Evolutionary conservation across 92 coral and sea anemone species (phyloP).

Genomic region (Zoanthus gigantus): DNA sequence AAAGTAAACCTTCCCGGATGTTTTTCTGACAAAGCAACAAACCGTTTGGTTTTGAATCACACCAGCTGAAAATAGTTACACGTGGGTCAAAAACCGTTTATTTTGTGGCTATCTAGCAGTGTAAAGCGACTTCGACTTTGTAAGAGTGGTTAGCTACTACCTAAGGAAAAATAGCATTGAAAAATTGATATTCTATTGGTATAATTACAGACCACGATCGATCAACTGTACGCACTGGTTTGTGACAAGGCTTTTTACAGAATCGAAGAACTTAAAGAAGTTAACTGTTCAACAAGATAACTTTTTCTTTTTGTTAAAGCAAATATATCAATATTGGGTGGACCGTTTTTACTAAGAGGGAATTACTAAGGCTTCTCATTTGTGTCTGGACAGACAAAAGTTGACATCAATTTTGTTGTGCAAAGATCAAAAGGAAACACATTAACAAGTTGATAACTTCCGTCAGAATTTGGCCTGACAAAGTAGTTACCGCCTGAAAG

Average conservation of each 20-base stretch:
- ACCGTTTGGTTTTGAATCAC: constrained; percentile 63
- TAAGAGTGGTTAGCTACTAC: not conserved
- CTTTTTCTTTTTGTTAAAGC: not conserved
- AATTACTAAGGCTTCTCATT: not conserved
- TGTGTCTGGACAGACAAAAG: constrained; percentile 24
- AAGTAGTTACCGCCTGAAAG: not conserved
- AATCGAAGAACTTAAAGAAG: not conserved
- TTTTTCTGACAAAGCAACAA: constrained; percentile 56
- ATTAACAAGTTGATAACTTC: not conserved
- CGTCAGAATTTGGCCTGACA: not conserved
- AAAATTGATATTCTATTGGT: not conserved
- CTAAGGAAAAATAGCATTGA: not conserved
- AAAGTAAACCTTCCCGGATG: constrained; percentile 62
- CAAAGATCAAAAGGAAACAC: not conserved
- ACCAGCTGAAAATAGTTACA: constrained; percentile 50
- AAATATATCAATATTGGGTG: not conserved
- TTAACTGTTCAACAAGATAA: not conserved
- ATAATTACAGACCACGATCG: not conserved
- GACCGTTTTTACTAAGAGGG: not conserved
- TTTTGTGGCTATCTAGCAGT: constrained; percentile 40
- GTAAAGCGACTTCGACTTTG: not conserved
- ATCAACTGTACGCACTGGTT: not conserved
- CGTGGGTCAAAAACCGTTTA: constrained; percentile 51
- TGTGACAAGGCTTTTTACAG: constrained; percentile 23
- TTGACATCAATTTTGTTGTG: constrained; percentile 6